These are phyloP conservation scores for Harpagus bidentatus DNA, from an alignment of 2,113 vertebrate species.

Conservation along the genomic window DNA sequence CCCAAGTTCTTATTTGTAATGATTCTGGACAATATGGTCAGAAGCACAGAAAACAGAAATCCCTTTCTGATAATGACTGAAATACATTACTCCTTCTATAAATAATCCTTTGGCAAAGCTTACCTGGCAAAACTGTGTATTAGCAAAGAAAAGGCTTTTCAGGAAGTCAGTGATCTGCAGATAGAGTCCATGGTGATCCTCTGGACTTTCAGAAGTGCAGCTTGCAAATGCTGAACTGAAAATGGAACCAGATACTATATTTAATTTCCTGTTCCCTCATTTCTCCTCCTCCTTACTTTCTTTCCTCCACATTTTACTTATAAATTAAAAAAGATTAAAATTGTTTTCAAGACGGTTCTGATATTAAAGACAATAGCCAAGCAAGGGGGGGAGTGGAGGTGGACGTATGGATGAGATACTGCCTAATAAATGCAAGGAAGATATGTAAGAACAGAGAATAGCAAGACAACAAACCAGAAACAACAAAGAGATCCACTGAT, in stretches of 20 bases:
- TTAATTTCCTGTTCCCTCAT: not conserved
- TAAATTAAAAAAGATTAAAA: not conserved
- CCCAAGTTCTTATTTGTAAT: not conserved
- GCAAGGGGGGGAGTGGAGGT: not conserved
- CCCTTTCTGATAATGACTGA: not conserved
- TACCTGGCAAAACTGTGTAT: slow-evolving; percentile 67
- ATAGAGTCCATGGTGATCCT: slow-evolving; percentile 69
- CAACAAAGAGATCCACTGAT: not conserved
- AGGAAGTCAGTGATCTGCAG: slow-evolving; percentile 72
- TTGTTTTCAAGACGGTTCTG: not conserved
- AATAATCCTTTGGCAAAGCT: not conserved
- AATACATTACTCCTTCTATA: not conserved
- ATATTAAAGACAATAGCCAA: not conserved
- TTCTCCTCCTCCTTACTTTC: not conserved
- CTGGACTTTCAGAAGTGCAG: slow-evolving; percentile 45
- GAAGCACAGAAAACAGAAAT: not conserved
- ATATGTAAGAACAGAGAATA: not conserved
- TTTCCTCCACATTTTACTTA: not conserved
- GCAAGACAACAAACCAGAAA: not conserved
- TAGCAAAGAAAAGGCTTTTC: slow-evolving; percentile 55
- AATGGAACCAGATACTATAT: not conserved
- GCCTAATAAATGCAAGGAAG: not conserved
- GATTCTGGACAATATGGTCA: not conserved
- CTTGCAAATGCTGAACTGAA: slow-evolving; percentile 54
- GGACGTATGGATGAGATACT: not conserved